Conservation (phyloP, 2,113 vertebrate genomes). For the Austrofundulus limnaeus region DNA sequence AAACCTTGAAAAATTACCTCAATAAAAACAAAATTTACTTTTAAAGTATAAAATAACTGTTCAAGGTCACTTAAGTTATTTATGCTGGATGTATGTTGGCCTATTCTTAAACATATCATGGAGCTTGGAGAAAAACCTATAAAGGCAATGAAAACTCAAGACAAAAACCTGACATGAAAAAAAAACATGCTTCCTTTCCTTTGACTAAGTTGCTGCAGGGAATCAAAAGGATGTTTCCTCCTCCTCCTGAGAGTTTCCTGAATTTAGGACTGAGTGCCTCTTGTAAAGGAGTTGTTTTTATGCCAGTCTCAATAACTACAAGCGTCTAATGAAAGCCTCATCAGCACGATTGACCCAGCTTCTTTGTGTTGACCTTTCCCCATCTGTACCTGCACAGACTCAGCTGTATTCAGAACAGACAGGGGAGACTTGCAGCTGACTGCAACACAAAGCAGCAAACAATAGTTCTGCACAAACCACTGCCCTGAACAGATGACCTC, state of each 20-base stretch:
- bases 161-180: conserved; percentile 28
- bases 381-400: background rate
- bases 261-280: conserved; percentile 24
- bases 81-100: too few relatives aligned
- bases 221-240: conserved; percentile 24
- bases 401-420: background rate
- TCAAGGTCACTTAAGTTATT: too few relatives aligned
- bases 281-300: conserved; percentile 44
- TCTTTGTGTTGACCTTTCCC: background rate
- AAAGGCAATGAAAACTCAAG: conserved; percentile 23
- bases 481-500: background rate
- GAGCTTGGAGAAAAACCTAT: conserved; percentile 23
- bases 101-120: conserved; percentile 19
- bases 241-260: conserved; percentile 26
- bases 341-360: conserved; percentile 2
- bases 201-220: conserved; percentile 20
- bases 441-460: background rate
- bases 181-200: conserved; percentile 9
- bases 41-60: too few relatives aligned
- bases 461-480: background rate
- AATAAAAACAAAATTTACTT: too few relatives aligned
- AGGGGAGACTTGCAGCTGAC: background rate
- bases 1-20: too few relatives aligned
- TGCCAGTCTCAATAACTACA: conserved; percentile 36
- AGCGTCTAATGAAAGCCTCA: conserved; percentile 42